Percentiles rank a stretch among this genome's conserved stretches.
These are phyloP conservation scores for sheep (Ovis aries) DNA, from an alignment of 2,113 vertebrate species.

Conservation along the genomic window ARS-UI_Ramb_v3.0 NC_056066.1:55074001-55074500, in stretches of 20 bases:
- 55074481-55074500: neutral
- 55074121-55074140: neutral
- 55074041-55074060: accelerated
- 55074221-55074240: accelerated
- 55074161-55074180: accelerated
- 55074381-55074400: neutral
- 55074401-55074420: neutral
- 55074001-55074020: no score
- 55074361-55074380: neutral
- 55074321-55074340: neutral
- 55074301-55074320: neutral
- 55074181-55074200: accelerated
- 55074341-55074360: neutral
- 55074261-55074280: neutral
- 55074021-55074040: neutral
- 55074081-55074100: neutral
- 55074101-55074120: neutral
- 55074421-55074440: neutral
- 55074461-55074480: neutral
- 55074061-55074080: accelerated
- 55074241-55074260: accelerated
- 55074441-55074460: accelerated
- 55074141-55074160: accelerated
- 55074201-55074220: neutral
- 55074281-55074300: accelerated